Percentiles rank a stretch among this genome's conserved stretches.
Conservation (phyloP, 2,113 vertebrate genomes). For the Lophius piscatorius region DNA sequence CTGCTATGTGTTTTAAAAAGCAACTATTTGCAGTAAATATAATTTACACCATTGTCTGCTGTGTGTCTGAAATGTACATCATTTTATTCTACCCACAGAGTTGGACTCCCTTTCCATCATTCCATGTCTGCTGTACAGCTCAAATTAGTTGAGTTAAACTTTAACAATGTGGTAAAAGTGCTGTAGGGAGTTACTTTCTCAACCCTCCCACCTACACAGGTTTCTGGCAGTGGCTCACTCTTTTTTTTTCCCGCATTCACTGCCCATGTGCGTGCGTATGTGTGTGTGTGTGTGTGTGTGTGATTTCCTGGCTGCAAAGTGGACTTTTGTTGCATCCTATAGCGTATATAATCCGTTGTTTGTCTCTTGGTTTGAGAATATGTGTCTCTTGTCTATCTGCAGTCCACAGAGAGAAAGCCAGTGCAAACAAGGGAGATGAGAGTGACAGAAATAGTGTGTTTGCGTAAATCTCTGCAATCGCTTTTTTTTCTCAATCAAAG, state of each 20-base stretch:
- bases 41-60: constrained; percentile 34
- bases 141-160: constrained; percentile 49
- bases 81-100: constrained; percentile 38
- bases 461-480: constrained; percentile 5
- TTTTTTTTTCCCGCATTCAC: constrained; percentile 5
- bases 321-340: constrained; percentile 34
- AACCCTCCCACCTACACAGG: constrained; percentile 18
- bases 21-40: constrained; percentile 42
- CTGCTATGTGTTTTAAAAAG: too few species aligned
- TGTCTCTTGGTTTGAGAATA: constrained; percentile 46
- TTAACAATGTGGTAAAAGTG: constrained; percentile 19
- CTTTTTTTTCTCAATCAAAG: constrained; percentile 36
- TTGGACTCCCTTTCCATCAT: too few species aligned
- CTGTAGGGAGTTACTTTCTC: constrained; percentile 17
- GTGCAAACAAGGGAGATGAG: constrained; percentile 28
- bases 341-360: constrained; percentile 51
- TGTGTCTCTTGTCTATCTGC: constrained; percentile 37
- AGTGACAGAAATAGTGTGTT: constrained; percentile 34
- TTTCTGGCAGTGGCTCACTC: constrained; percentile 32
- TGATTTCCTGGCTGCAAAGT: constrained; percentile 22
- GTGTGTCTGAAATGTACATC: constrained; percentile 53
- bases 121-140: constrained; percentile 14
- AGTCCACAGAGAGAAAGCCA: constrained; percentile 18
- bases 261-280: constrained; percentile 1
- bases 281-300: constrained; percentile 1